Conservation (phyloP, 2,113 vertebrate genomes). For the Aramus guarauna region DNA sequence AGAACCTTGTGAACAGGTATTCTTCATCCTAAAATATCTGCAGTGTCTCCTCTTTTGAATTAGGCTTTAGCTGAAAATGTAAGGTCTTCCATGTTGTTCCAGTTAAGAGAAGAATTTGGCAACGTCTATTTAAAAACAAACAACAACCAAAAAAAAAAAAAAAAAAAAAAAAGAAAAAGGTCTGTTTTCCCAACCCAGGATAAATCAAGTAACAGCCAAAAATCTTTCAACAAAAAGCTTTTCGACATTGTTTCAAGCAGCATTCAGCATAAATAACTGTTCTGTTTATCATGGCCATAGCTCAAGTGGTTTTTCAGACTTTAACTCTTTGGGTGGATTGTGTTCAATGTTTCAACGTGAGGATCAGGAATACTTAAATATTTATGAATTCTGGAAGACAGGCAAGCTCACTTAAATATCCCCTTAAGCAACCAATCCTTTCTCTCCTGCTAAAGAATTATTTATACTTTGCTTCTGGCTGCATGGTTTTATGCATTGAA, state of each 20-base stretch:
- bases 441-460: not conserved
- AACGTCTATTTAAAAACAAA: not conserved
- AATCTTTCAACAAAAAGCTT: not conserved
- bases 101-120: not conserved
- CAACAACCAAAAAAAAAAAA: not conserved
- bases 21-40: not conserved
- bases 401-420: not conserved
- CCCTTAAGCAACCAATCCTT: not conserved
- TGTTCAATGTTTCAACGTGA: not conserved
- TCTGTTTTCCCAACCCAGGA: not conserved
- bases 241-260: not conserved
- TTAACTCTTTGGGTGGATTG: not conserved
- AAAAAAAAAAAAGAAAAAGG: not conserved
- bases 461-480: not conserved
- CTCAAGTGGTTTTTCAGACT: not conserved
- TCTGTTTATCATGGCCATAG: not conserved
- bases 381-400: not conserved
- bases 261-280: not conserved
- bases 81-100: not conserved
- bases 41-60: not conserved
- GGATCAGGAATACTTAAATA: not conserved
- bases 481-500: not conserved
- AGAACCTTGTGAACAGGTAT: not conserved
- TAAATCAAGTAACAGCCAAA: not conserved
- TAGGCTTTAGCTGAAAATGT: not conserved